Evolutionary conservation across 2,797 vertebrate species (phyloP).

Genomic region (Selene dorsalis): DNA sequence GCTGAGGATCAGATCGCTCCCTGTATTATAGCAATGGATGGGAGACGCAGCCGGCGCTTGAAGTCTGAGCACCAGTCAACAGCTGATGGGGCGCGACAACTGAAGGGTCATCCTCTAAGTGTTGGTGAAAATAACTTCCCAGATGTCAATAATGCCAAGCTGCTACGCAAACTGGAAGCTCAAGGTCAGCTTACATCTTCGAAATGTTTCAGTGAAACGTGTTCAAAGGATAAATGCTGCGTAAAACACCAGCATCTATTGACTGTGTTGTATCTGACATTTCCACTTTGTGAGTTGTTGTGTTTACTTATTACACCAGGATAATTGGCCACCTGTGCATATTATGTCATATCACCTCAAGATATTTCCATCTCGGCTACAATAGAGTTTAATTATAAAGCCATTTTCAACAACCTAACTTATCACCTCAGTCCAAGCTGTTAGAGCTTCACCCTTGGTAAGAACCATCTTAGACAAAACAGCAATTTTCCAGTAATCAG

Average conservation of each 20-base stretch:
- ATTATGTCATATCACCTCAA: not conserved
- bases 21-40: slow-evolving; percentile 90
- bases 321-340: not conserved
- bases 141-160: slow-evolving; percentile 87
- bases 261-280: not conserved
- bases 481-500: not conserved
- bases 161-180: slow-evolving; percentile 92
- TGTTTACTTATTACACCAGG: not conserved
- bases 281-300: not conserved
- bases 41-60: slow-evolving; percentile 87
- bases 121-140: slow-evolving; percentile 84
- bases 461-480: not conserved
- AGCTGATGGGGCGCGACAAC: slow-evolving; percentile 78
- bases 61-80: slow-evolving; percentile 83
- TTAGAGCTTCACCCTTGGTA: not conserved
- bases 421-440: not conserved
- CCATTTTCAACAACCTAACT: not conserved
- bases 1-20: slow-evolving; percentile 90
- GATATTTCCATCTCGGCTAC: not conserved
- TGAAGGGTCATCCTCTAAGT: slow-evolving; percentile 85
- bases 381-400: not conserved
- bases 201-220: slow-evolving; percentile 11
- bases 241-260: too few species aligned
- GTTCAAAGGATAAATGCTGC: slow-evolving; percentile 1
- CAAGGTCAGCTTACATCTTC: slow-evolving; percentile 85